A percentile compares a stretch with the other conserved stretches of the same genome.
Conservation (phyloP, 2,888 invertebrate genomes). For the Fragum whitleyi region DNA sequence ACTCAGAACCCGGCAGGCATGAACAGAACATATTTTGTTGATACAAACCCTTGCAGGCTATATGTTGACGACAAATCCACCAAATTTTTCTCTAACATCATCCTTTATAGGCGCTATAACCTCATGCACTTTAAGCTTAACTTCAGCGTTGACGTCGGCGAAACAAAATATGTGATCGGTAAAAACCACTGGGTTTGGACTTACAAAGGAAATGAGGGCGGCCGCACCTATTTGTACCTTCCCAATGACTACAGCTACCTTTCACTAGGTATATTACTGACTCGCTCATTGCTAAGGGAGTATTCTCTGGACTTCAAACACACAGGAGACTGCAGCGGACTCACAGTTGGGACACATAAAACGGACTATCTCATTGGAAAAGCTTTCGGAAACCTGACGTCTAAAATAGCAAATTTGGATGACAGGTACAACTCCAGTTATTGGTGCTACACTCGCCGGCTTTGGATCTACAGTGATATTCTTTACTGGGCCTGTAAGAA, state of each 20-base stretch:
- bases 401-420: conserved; percentile 28
- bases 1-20: no score
- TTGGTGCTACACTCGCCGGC: conserved; percentile 45
- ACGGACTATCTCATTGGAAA: conserved; percentile 43
- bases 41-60: background rate
- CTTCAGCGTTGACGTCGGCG: conserved; percentile 27
- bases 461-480: conserved; percentile 17
- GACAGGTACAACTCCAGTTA: conserved; percentile 52
- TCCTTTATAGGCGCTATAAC: conserved; percentile 37
- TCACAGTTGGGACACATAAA: conserved; percentile 13
- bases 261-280: conserved; percentile 53
- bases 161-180: conserved; percentile 30
- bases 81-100: conserved; percentile 15
- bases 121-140: conserved; percentile 39
- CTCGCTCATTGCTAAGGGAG: conserved; percentile 1
- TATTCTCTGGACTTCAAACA: background rate
- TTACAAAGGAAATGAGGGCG: conserved; percentile 49
- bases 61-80: conserved; percentile 6
- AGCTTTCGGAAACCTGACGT: conserved; percentile 42
- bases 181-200: conserved; percentile 52
- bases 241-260: conserved; percentile 51
- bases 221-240: conserved; percentile 38
- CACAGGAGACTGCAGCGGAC: conserved; percentile 16
- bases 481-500: conserved; percentile 41
- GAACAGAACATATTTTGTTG: no score